Evolutionary conservation across 2,888 invertebrate genomes (phyloP), one percentile per base, ranked within the genome.

Genomic region (Agriopis leucophaearia): DNA sequence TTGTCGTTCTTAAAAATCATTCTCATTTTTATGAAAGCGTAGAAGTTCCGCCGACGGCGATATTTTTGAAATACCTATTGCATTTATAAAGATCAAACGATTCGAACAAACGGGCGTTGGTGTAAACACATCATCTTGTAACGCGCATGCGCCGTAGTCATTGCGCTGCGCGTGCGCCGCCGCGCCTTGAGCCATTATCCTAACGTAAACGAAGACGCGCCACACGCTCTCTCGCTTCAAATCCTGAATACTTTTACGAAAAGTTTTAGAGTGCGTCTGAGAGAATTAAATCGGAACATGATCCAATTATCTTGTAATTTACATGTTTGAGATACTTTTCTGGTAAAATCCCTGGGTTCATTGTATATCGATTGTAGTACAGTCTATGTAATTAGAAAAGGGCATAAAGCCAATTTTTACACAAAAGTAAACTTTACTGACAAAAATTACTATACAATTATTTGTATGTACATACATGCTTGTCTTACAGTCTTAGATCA

Each of bases 41-140:
- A 79, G 84, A 85, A 85, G 85, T 88, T 87, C 85, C 85, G 85
- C 80, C 84, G 85, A 84, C 87, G 84, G 83, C 84, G 90, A 88
- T 90, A 90, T 92, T 93, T 91, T 89, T 85, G 88, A 90, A 92
- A 93, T 92, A 92, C 92, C 91, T 92, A 91, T 92, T 90, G 91
- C 92, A 91, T 92, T 92, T 91, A 91, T 89, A 92, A 92, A 93
- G 93, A 94, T 94, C 93, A 94, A 94, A 93, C 90, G 92, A 72
- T 78, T 83, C 71, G 88, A 88, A 90, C 91, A 91, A 91, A 91
- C 92, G 90, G 80, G 88, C 86, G 86, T 86, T 90, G 81, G 68
- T 92, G 92, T 93, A 93, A 93, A 93, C 92, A 93, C 79, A 89
- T 90, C 90, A 87, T 87, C 86, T 86, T 60, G 69, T 67, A 66